Evolutionary conservation across 2,113 vertebrate species (phyloP).

Genomic region (Coryphaenoides rupestris): DNA sequence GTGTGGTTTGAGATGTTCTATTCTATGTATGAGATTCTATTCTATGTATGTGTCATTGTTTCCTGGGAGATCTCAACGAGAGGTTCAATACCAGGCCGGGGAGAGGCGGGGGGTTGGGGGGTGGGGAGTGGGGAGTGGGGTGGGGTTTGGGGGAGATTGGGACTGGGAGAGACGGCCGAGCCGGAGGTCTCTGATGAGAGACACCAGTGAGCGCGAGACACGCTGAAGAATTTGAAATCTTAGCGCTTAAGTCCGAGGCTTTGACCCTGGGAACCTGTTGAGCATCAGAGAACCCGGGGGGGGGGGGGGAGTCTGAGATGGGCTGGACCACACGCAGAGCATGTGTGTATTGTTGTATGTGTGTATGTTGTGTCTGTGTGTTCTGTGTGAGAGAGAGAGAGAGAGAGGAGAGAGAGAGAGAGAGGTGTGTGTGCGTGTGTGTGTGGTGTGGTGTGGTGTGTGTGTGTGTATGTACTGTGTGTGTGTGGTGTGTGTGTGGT

Average conservation of each 20-base stretch:
- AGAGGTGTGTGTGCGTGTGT: constrained; percentile 27
- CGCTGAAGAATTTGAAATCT: constrained; percentile 55
- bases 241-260: constrained; percentile 46
- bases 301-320: constrained; percentile 39
- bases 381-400: constrained; percentile 33
- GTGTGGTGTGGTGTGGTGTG: too few species aligned
- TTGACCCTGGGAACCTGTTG: constrained; percentile 50
- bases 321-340: constrained; percentile 50
- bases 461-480: too few species aligned
- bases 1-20: too few species aligned
- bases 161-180: too few species aligned
- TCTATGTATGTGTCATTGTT: too few species aligned
- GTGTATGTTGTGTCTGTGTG: constrained; percentile 24
- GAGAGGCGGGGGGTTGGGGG: too few species aligned
- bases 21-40: too few species aligned
- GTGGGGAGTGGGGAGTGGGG: too few species aligned
- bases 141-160: too few species aligned
- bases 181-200: constrained; percentile 43
- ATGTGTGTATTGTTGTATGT: constrained; percentile 26
- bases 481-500: constrained; percentile 12
- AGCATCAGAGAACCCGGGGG: constrained; percentile 50
- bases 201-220: constrained; percentile 35
- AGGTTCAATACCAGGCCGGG: too few species aligned
- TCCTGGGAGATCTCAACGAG: too few species aligned
- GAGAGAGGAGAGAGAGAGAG: constrained; percentile 30